These are phyloP conservation scores for Erannis defoliaria DNA, from an alignment of 2,888 invertebrate species.

Conservation along the genomic window DNA sequence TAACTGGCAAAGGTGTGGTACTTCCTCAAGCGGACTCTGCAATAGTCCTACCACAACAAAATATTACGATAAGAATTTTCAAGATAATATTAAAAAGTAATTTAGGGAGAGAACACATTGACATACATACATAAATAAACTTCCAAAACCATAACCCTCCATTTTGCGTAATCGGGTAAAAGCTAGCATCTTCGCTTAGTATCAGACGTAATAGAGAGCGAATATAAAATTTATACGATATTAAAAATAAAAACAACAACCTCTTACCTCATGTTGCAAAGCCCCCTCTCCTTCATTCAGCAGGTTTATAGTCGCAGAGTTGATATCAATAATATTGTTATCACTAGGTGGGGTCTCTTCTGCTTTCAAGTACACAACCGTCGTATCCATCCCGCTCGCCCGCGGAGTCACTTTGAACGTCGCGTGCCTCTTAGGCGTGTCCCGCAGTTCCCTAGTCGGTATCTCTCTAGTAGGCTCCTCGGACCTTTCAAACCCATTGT, in stretches of 20 bases:
- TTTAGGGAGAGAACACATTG: too few species aligned
- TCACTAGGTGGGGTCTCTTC: conserved; percentile 72
- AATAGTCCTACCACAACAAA: too few species aligned
- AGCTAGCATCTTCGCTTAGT: too few species aligned
- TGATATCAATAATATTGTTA: conserved; percentile 76
- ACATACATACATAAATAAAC: too few species aligned
- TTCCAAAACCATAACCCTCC: too few species aligned
- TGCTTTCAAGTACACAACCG: conserved; percentile 68
- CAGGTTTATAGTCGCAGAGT: conserved; percentile 77
- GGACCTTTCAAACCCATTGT: conserved; percentile 62
- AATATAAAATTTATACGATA: too few species aligned
- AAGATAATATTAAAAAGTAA: too few species aligned
- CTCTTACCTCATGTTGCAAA: conserved; percentile 62
- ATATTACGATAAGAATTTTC: too few species aligned
- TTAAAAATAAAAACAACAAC: neutral
- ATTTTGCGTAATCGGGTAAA: too few species aligned
- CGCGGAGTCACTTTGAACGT: conserved; percentile 76
- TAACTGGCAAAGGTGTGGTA: too few species aligned
- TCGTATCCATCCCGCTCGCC: conserved; percentile 66
- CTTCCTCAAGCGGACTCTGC: too few species aligned
- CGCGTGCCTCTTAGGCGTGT: conserved; percentile 74
- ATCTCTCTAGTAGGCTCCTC: conserved; percentile 72
- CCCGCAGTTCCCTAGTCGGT: conserved; percentile 61
- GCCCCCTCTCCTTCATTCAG: conserved; percentile 68
- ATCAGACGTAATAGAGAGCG: too few species aligned